Base-by-base conservation (phyloP, 2,888 invertebrate species). In the Tigriopus californicus region DNA sequence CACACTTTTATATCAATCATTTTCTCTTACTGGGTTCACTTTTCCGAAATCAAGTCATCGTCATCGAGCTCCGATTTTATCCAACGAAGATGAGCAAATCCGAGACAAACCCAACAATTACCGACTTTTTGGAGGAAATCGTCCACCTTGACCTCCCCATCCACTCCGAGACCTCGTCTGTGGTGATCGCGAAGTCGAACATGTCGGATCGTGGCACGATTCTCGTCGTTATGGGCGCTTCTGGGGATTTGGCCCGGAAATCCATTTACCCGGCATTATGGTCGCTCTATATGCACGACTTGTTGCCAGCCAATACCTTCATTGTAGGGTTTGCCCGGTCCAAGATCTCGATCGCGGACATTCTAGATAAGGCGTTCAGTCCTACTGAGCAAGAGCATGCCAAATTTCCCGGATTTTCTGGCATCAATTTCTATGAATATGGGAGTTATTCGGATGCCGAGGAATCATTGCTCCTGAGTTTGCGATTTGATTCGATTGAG, bases 241-340 rank as follows among this genome's bases (percentile, higher is more conserved):
- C 86, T 62, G 98, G 98, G 61, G 98, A 98, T 73, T 76, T 98
- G 66, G 97, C 98, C 0, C 88, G 85, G 70, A 98, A 98, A 75
- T 99, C 98, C 75, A 98, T 98, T 67, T 98, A 95, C 71, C 97
- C 98, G 1, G 97, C 97, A 0, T 75, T 98, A 63, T 98, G 95
- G 95, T 91, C 89, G 82, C 75, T 98, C 41, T 97, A 80, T 71
- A 79, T 92, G 58, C 95, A 98, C 72, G 84, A 85, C 67, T 76
- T 97, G 52, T 73, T 98, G 61, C 98, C 98, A 0, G 77, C 78
- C 62, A 80, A 84, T 55, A 94, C 90, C 0, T 79, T 78, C 62
- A 90, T 98, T 72, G 79, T 89, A 70, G 98, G 98, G 56, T 98
- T 95, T 75, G 90, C 97, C 11, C 79, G 98, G 61, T 87, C 88